Percentiles rank a stretch among this genome's conserved stretches.
Evolutionary conservation across 2,113 vertebrate genomes (phyloP).

Genomic region (Bos indicus): DNA sequence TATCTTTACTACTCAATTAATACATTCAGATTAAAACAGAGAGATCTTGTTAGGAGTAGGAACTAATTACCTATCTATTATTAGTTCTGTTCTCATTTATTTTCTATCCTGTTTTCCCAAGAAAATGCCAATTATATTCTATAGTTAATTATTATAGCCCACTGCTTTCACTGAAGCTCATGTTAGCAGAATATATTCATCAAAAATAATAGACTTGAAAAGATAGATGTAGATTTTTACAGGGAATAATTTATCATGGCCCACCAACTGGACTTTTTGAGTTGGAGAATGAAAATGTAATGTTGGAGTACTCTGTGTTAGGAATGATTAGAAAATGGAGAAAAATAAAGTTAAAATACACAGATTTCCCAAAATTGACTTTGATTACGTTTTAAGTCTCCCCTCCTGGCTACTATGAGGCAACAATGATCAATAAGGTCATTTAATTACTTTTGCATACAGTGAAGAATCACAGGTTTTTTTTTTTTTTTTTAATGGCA

Average conservation of each 20-base stretch:
- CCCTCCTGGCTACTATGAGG: background rate
- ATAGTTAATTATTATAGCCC: conserved; percentile 73
- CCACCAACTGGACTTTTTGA: conserved; percentile 63
- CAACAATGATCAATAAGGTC: background rate
- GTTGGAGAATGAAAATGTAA: conserved; percentile 52
- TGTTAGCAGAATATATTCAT: conserved; percentile 78
- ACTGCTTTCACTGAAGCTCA: conserved; percentile 69
- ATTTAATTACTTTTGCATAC: background rate
- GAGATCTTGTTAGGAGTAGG: conserved; percentile 45
- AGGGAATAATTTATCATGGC: conserved; percentile 77
- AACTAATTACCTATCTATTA: conserved; percentile 66
- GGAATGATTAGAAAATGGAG: conserved; percentile 20
- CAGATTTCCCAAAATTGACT: background rate
- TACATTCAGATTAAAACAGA: conserved; percentile 26
- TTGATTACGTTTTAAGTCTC: background rate
- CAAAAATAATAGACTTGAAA: conserved; percentile 75
- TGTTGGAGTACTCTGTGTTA: conserved; percentile 35
- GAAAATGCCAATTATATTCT: conserved; percentile 74
- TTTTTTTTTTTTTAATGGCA: background rate
- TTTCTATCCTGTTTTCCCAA: conserved; percentile 58
- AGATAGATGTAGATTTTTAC: conserved; percentile 78
- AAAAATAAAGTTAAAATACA: background rate
- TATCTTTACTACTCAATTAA: conserved; percentile 38
- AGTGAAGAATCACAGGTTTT: background rate
- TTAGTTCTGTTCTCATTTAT: conserved; percentile 65